Base-by-base conservation (phyloP, 37 sponge, comb jelly and placozoan genomes). In the Oscarella lobularis region DNA sequence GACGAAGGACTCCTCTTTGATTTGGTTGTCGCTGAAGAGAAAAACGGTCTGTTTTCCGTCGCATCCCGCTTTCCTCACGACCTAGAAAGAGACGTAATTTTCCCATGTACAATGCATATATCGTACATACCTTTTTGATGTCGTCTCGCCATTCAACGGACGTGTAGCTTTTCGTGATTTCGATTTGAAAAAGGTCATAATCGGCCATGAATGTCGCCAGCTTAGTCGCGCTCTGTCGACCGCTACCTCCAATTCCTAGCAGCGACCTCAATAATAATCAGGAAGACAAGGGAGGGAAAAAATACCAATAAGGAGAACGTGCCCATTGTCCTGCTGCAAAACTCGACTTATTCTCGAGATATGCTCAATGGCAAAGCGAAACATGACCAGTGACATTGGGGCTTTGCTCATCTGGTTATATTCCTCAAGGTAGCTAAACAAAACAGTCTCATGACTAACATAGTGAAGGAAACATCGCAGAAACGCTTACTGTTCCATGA, bases 361-460 rank as follows among this genome's bases (percentile, higher is more conserved):
- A 68, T 96, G 98, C 80, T 96, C 98, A 66, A 96, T 92, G 35
- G 91, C 93, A 85, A 89, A 96, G 31, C 71, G 71, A 83, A 95
- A 95, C 84, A 95, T 85, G 33, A 98, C 99, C 31, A 98, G 86
- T 39, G 92, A 66, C 99, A 98, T 98, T 3, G 94, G 99, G 6
- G 92, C 83, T 79, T 98, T 98, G 84, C 89, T 90, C 89, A 93
- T 86, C 71, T 98, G 99, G 70, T 98, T 98, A 80, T 93, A 98
- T 33, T 98, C 99, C 0, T 92, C 93, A 66, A 96, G 75, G 73
- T 92, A 93, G 67, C 92, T 91, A 66, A n/a, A n/a, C n/a, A n/a
- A n/a, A n/a, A n/a, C n/a, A n/a, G n/a, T n/a, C n/a, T n/a, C n/a
- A n/a, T n/a, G n/a, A n/a, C n/a, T n/a, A n/a, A n/a, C n/a, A n/a